Evolutionary conservation across 2,797 vertebrate species (phyloP).

Genomic region (Lagocephalus sceleratus): DNA sequence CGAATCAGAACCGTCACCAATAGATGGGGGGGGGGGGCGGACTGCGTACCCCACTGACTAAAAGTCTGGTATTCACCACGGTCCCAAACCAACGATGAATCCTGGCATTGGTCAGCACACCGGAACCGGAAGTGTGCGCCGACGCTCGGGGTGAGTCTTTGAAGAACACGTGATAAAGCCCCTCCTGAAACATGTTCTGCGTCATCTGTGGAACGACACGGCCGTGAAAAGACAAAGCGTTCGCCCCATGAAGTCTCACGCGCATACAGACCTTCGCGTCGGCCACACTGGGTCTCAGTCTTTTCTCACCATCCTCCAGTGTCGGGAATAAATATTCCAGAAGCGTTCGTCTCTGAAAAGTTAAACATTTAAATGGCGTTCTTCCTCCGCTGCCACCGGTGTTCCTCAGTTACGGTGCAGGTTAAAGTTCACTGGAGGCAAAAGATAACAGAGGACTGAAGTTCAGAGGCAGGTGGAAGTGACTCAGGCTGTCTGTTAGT

Average conservation of each 20-base stretch:
- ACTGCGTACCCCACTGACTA: constrained; percentile 73
- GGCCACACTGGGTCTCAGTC: not conserved
- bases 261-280: not conserved
- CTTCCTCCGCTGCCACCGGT: constrained; percentile 8
- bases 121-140: constrained; percentile 6
- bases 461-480: constrained; percentile 46
- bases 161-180: constrained; percentile 75
- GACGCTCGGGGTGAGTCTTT: constrained; percentile 35
- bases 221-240: constrained; percentile 1
- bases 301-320: constrained; percentile 38
- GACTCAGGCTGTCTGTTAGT: constrained; percentile 9
- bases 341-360: constrained; percentile 1
- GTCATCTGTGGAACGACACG: constrained; percentile 51
- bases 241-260: not conserved
- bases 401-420: not conserved
- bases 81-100: constrained; percentile 76
- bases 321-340: constrained; percentile 16
- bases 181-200: constrained; percentile 80
- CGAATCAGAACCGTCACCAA: not conserved
- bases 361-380: constrained; percentile 9
- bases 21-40: not conserved
- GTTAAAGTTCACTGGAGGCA: constrained; percentile 53
- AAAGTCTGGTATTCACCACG: constrained; percentile 69
- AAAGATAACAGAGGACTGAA: constrained; percentile 45
- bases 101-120: constrained; percentile 55